phyloP scores from a whole-genome alignment of 2,888 invertebrate species.

The Meghimatium bilineatum region DNA sequence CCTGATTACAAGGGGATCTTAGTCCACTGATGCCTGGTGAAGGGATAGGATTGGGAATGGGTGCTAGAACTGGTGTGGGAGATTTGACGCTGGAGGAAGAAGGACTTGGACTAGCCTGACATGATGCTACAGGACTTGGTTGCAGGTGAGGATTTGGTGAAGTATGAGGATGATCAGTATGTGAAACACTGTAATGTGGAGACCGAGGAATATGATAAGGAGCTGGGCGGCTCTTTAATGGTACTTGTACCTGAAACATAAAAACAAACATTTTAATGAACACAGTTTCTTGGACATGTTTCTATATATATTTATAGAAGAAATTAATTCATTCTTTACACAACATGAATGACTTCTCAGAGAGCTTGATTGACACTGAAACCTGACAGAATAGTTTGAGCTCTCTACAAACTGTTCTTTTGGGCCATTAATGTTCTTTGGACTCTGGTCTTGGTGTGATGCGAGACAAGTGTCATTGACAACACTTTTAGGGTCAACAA shows the following conservation, averaged over 20 bases:
- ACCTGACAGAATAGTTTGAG: conserved; percentile 56
- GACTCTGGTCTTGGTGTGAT: conserved; percentile 57
- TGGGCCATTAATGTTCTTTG: conserved; percentile 67
- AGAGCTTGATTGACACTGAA: conserved; percentile 49
- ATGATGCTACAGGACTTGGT: conserved; percentile 45
- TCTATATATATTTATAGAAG: too few relatives aligned
- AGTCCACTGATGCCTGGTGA: conserved; percentile 58
- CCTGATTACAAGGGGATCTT: conserved; percentile 63
- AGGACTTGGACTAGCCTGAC: conserved; percentile 70
- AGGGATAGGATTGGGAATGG: conserved; percentile 53
- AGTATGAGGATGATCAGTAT: conserved; percentile 33
- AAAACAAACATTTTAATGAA: neutral
- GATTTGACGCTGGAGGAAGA: conserved; percentile 47
- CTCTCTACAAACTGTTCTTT: conserved; percentile 55
- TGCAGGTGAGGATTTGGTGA: conserved; percentile 45
- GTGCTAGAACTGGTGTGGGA: conserved; percentile 39
- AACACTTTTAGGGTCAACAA: conserved; percentile 75
- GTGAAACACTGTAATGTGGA: conserved; percentile 57
- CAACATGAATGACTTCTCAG: conserved; percentile 19
- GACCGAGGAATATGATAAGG: conserved; percentile 70
- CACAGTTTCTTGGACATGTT: neutral
- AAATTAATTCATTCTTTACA: too few relatives aligned
- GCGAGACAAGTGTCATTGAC: conserved; percentile 70
- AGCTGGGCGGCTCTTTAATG: conserved; percentile 65
- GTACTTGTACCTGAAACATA: conserved; percentile 63